A percentile compares a stretch with the other conserved stretches of the same genome.
These are phyloP conservation scores for Meiosimyza decipiens DNA, from an alignment of 2,888 invertebrate species.

Conservation along the genomic window DNA sequence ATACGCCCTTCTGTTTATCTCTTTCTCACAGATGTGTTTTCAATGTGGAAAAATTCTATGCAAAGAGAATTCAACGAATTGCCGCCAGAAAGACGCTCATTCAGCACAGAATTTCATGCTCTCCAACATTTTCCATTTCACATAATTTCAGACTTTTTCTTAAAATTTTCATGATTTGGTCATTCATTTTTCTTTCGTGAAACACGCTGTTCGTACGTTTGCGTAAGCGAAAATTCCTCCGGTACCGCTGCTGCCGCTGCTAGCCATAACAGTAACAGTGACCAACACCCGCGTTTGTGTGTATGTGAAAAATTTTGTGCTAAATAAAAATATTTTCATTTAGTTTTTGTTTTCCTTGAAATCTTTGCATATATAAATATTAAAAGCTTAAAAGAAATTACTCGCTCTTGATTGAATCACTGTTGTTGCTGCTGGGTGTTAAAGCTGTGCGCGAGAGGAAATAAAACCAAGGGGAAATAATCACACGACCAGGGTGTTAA, in stretches of 20 bases:
- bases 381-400: no score
- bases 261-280: background rate
- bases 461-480: background rate
- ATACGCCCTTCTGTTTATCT: background rate
- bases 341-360: no score
- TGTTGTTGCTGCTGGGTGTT: background rate
- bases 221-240: background rate
- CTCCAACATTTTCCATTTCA: background rate
- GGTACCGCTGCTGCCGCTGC: background rate
- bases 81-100: background rate
- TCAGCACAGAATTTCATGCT: background rate
- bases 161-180: background rate
- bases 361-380: no score
- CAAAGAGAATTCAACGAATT: no score
- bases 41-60: no score
- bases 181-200: constrained; percentile 6
- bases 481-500: background rate
- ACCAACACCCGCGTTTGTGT: background rate
- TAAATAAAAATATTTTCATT: no score
- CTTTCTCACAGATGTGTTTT: background rate
- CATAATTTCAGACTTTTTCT: background rate
- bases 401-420: background rate
- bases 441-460: constrained; percentile 5
- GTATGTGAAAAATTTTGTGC: no score
- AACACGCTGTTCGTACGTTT: background rate